These are phyloP conservation scores for Drosophila leontia DNA, from an alignment of 1,140 invertebrate species.

Conservation along the genomic window DNA sequence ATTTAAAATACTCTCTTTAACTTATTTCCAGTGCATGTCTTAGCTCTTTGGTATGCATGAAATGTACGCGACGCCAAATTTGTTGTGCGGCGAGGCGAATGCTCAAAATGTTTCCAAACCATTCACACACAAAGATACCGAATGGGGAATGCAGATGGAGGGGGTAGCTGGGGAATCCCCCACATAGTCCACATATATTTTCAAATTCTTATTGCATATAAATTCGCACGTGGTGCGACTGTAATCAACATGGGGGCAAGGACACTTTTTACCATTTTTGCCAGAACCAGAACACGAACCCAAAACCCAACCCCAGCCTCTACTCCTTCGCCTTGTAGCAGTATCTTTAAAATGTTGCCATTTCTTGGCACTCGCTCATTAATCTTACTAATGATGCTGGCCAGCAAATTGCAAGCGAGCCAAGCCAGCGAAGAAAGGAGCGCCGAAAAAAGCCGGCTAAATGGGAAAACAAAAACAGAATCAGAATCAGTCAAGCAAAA, in stretches of 20 bases:
- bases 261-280: slow-evolving; percentile 62
- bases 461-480: slow-evolving; percentile 48
- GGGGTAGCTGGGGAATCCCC: slow-evolving; percentile 2
- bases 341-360: slow-evolving; percentile 55
- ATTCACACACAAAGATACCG: slow-evolving; percentile 39
- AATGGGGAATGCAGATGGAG: slow-evolving; percentile 4
- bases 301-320: neutral
- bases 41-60: slow-evolving; percentile 82
- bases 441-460: slow-evolving; percentile 35
- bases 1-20: neutral
- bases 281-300: neutral
- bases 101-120: slow-evolving; percentile 68
- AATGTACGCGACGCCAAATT: slow-evolving; percentile 82
- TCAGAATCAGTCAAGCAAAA: slow-evolving; percentile 81
- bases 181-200: slow-evolving; percentile 68
- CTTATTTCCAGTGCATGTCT: slow-evolving; percentile 33
- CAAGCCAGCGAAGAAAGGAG: slow-evolving; percentile 17
- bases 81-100: slow-evolving; percentile 83
- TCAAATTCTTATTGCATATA: slow-evolving; percentile 83
- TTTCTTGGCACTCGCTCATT: slow-evolving; percentile 59
- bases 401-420: slow-evolving; percentile 73
- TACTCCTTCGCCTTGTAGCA: neutral
- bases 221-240: slow-evolving; percentile 82
- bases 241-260: slow-evolving; percentile 73
- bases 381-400: slow-evolving; percentile 80